Conservation (phyloP, 2,113 vertebrate genomes). For the Notechis scutatus region DNA sequence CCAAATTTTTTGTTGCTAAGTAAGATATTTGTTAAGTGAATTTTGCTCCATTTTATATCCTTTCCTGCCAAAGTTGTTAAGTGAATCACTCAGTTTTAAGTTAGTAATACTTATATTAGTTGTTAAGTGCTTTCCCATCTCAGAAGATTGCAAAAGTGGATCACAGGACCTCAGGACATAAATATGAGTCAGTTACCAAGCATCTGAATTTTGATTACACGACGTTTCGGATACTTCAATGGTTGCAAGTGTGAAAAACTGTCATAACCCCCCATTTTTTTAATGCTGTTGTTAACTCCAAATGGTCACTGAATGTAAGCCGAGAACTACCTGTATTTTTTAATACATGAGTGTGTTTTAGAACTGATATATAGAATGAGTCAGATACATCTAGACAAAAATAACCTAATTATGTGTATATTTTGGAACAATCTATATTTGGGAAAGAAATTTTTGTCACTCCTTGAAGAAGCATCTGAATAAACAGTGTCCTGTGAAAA, state of each 20-base stretch:
- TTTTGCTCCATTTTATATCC: neutral
- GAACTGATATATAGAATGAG: neutral
- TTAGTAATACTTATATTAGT: neutral
- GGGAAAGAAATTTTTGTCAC: neutral
- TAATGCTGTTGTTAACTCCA: neutral
- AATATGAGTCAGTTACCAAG: neutral
- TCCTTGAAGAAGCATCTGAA: neutral
- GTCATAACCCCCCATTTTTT: neutral
- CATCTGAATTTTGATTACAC: neutral
- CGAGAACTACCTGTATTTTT: neutral
- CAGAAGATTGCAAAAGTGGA: neutral
- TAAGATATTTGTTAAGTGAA: neutral
- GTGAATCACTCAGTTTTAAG: neutral
- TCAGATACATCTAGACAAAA: neutral
- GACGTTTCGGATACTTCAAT: neutral
- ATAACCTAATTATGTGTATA: neutral
- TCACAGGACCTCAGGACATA: neutral
- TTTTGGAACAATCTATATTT: neutral
- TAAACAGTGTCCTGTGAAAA: rapidly evolving
- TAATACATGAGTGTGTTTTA: neutral
- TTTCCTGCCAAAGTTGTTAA: neutral
- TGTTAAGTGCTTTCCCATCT: neutral
- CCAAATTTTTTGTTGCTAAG: neutral
- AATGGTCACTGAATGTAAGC: neutral
- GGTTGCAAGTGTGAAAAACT: neutral